Percentiles rank a stretch among this genome's conserved stretches.
These are phyloP conservation scores for Acropternis orthonyx DNA, from an alignment of 2,797 vertebrate genomes.

Conservation along the genomic window DNA sequence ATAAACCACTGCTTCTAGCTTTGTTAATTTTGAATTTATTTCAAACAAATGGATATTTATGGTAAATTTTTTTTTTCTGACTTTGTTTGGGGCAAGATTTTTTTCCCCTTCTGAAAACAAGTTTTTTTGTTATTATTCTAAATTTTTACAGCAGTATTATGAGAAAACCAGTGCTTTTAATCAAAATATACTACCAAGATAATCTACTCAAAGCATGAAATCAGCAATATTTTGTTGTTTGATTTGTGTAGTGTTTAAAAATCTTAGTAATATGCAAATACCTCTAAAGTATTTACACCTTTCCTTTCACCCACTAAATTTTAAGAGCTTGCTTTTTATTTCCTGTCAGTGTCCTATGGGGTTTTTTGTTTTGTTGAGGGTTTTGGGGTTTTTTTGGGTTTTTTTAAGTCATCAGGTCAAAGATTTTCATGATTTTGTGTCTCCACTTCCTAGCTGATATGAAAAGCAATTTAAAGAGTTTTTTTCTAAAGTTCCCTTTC, in stretches of 20 bases:
- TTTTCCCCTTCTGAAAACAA: not conserved
- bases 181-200: not conserved
- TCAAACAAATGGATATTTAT: not conserved
- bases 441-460: not conserved
- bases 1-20: slow-evolving; percentile 1
- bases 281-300: not conserved
- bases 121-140: not conserved
- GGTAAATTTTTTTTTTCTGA: not conserved
- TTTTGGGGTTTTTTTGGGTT: not conserved
- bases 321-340: not conserved
- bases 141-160: not conserved
- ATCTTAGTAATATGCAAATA: not conserved
- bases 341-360: not conserved
- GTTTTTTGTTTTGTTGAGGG: not conserved
- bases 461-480: not conserved
- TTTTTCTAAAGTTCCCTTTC: not conserved
- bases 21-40: slow-evolving; percentile 10
- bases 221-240: not conserved
- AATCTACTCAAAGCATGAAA: not conserved
- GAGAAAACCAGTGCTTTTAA: not conserved
- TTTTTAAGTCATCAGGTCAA: not conserved
- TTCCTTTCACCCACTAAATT: not conserved
- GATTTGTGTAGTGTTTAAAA: not conserved
- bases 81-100: not conserved
- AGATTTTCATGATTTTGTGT: not conserved